phyloP scores from a whole-genome alignment of 2,888 invertebrate species.

The Eurois occulta region DNA sequence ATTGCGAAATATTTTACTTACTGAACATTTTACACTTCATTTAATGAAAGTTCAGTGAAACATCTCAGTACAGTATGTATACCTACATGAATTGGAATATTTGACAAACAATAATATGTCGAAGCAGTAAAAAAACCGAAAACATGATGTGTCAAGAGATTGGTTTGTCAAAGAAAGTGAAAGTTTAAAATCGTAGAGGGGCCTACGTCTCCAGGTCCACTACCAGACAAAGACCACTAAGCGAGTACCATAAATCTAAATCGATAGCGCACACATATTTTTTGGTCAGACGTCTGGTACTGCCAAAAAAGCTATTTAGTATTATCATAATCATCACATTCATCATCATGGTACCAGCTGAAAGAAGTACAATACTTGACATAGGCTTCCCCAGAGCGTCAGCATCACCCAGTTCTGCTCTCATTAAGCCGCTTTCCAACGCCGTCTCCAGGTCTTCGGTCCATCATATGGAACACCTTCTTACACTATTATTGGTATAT shows the following conservation, averaged over 20 bases:
- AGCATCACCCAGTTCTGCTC: neutral
- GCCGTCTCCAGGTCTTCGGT: neutral
- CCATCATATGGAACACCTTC: neutral
- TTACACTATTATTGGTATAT: neutral
- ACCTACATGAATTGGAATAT: neutral
- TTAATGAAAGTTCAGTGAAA: neutral
- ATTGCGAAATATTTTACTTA: conserved; percentile 5
- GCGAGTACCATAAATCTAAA: too few species aligned
- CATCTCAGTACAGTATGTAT: neutral
- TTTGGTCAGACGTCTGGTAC: neutral
- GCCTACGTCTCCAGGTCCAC: too few species aligned
- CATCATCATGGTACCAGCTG: neutral
- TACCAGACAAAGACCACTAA: too few species aligned
- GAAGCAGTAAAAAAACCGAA: neutral
- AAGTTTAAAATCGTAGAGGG: too few species aligned
- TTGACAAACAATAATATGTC: neutral
- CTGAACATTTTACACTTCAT: neutral
- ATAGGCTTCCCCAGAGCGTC: too few species aligned
- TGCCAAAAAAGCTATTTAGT: neutral
- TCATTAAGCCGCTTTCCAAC: neutral
- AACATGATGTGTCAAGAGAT: too few species aligned
- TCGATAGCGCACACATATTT: too few species aligned
- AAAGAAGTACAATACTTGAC: neutral
- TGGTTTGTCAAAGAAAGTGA: too few species aligned
- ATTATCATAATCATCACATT: neutral